Conservation (phyloP, 2,888 invertebrate genomes). For the Caenorhabditis imperialis region DNA sequence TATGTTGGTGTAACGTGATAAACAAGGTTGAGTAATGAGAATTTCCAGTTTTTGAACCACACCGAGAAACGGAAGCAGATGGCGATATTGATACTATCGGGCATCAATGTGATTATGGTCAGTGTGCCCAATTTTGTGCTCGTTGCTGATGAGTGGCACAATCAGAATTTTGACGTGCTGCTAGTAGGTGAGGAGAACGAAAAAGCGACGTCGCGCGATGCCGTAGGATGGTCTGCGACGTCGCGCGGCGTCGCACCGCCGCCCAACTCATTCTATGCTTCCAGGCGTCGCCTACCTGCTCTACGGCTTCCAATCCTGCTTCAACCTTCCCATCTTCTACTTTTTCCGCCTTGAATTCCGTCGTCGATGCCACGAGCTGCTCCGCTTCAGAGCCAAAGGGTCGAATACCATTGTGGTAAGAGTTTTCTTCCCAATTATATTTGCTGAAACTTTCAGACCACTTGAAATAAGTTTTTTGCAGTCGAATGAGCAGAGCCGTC, state of each 20-base stretch:
- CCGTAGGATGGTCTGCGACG: background rate
- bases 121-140: slow-evolving; percentile 62
- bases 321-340: slow-evolving; percentile 63
- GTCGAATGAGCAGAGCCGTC: slow-evolving; percentile 49
- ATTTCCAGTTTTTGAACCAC: slow-evolving; percentile 54
- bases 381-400: slow-evolving; percentile 33
- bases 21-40: background rate
- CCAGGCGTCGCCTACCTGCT: slow-evolving; percentile 61
- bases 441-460: no score
- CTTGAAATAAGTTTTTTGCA: no score
- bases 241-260: no score
- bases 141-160: slow-evolving; percentile 61
- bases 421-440: no score
- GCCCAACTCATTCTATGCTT: slow-evolving; percentile 6
- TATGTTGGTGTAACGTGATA: no score
- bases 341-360: slow-evolving; percentile 65
- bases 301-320: slow-evolving; percentile 61
- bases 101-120: slow-evolving; percentile 60
- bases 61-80: slow-evolving; percentile 57
- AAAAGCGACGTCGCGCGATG: background rate
- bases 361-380: slow-evolving; percentile 45
- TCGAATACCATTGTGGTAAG: slow-evolving; percentile 41
- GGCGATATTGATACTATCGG: slow-evolving; percentile 56
- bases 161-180: slow-evolving; percentile 49
- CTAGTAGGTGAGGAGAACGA: slow-evolving; percentile 53